These are phyloP conservation scores for Synanthedon formicaeformis DNA, from an alignment of 2,888 invertebrate genomes.

Conservation along the genomic window DNA sequence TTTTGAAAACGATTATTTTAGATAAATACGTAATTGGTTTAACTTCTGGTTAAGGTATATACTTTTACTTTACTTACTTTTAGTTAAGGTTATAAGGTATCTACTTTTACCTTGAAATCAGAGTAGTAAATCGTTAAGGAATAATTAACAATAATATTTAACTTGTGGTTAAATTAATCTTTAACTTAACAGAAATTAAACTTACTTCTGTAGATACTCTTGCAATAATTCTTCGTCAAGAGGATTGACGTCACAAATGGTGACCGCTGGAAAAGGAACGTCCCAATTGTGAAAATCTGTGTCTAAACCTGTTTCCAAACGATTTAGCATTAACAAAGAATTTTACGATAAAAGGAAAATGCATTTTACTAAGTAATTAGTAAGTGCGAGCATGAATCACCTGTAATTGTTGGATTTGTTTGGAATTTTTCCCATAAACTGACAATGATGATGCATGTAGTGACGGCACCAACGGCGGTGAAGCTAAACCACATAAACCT, in stretches of 20 bases:
- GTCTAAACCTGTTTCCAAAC: slow-evolving; percentile 71
- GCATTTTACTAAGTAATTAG: background rate
- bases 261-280: slow-evolving; percentile 80
- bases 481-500: slow-evolving; percentile 87
- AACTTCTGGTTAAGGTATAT: no score
- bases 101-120: no score
- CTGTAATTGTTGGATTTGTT: slow-evolving; percentile 85
- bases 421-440: slow-evolving; percentile 87
- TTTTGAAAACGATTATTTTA: no score
- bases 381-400: slow-evolving; percentile 30
- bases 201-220: slow-evolving; percentile 51
- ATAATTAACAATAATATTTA: no score
- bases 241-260: slow-evolving; percentile 71
- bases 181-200: no score
- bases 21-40: no score
- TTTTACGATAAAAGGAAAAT: background rate
- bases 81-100: no score
- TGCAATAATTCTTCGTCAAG: slow-evolving; percentile 61
- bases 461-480: slow-evolving; percentile 75
- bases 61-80: no score
- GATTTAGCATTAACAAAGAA: background rate
- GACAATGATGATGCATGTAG: slow-evolving; percentile 80
- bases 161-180: no score
- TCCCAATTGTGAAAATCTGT: slow-evolving; percentile 86
- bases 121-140: no score